Percentiles rank a stretch among this genome's conserved stretches.
Conservation (phyloP, 2,113 vertebrate genomes). For the Atlantisia rogersi region DNA sequence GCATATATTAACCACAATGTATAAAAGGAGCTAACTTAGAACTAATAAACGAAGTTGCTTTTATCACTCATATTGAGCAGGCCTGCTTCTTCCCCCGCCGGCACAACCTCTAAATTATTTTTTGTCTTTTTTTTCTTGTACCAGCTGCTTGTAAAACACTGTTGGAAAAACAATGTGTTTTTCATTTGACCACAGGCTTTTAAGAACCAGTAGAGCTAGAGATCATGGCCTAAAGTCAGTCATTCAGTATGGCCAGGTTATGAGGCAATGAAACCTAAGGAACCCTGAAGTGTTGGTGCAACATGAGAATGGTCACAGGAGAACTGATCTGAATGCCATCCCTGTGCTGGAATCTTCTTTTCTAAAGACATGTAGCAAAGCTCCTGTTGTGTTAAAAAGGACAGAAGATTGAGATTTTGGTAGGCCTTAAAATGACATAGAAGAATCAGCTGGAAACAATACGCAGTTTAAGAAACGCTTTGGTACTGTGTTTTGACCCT, state of each 20-base stretch:
- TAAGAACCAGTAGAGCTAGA: background rate
- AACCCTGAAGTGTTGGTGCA: background rate
- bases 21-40: too few relatives aligned
- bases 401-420: background rate
- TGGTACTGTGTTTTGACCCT: background rate
- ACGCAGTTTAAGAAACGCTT: background rate
- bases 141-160: background rate
- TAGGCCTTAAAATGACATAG: background rate
- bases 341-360: background rate
- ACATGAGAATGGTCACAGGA: background rate
- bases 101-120: background rate
- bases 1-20: too few relatives aligned
- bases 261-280: background rate
- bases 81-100: too few relatives aligned
- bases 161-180: background rate
- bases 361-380: background rate
- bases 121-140: background rate
- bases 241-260: background rate
- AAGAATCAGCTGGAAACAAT: background rate
- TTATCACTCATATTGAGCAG: too few relatives aligned
- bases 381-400: background rate
- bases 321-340: background rate
- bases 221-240: background rate
- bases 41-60: too few relatives aligned
- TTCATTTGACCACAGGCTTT: background rate